phyloP scores from a whole-genome alignment of 1,140 invertebrate genomes.

The Anthonomus grandis region DNA sequence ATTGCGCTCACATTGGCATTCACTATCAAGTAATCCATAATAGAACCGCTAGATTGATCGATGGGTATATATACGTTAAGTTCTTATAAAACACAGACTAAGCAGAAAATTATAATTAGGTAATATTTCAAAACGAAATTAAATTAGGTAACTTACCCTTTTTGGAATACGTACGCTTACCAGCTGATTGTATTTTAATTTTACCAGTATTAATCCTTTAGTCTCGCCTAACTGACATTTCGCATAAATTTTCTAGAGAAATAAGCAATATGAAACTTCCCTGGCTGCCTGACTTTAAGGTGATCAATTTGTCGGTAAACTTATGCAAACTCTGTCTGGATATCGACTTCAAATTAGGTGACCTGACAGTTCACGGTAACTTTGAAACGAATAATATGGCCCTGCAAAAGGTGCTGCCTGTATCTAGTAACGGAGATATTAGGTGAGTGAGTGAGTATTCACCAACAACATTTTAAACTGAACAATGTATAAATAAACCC shows the following conservation, averaged over 20 bases:
- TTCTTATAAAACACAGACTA: no score
- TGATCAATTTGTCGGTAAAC: slow-evolving; percentile 30
- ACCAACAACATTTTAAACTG: not conserved
- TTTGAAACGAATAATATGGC: slow-evolving; percentile 38
- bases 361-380: slow-evolving; percentile 35
- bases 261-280: slow-evolving; percentile 36
- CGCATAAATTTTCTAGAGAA: slow-evolving; percentile 31
- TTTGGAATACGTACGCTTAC: no score
- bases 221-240: not conserved
- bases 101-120: no score
- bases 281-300: slow-evolving; percentile 36
- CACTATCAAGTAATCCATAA: no score
- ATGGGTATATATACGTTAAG: no score
- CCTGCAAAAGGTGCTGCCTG: slow-evolving; percentile 34
- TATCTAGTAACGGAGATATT: slow-evolving; percentile 35
- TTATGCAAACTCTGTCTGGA: slow-evolving; percentile 35
- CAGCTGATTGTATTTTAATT: no score
- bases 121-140: no score
- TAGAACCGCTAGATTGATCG: no score
- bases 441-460: slow-evolving; percentile 27
- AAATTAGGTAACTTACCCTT: no score
- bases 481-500: not conserved
- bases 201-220: no score
- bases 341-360: slow-evolving; percentile 32
- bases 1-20: no score